Evolutionary conservation across 2,797 vertebrate species (phyloP), one percentile per base, ranked within the genome.

Genomic region (Eurystomus glaucurus): DNA sequence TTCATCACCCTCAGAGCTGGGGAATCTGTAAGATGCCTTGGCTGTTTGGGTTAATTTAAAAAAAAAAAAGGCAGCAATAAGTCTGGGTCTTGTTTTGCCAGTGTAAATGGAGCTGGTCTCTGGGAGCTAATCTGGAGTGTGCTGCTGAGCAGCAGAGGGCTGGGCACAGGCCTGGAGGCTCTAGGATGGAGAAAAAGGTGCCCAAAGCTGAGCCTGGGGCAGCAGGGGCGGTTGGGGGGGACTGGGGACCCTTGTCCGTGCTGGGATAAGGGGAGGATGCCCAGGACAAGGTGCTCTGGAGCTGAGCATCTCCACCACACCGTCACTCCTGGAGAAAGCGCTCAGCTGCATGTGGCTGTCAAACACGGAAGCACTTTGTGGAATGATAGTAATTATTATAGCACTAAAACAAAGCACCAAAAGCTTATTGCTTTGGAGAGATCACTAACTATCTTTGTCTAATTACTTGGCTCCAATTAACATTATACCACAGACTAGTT

Each of bases 381-480:
- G 91, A 96, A 91, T 60, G 84, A 46, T 58, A 78, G 93, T 52
- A 72, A 88, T 95, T 90, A 85, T 95, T 91, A 85, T 57, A 95
- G 83, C 95, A 90, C 72, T 95, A 94, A 97, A 92, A 90, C 89
- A 86, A 94, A 94, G 90, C 91, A 88, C 93, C 75, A 51, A 95
- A 78, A 94, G 96, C 94, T 93, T 85, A 85, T 83, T 95, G 94
- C 95, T 97, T 91, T 74, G 87, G 94, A 96, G 93, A 95, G 92
- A 95, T 98, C 97, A 90, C 90, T 95, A 85, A 96, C 71, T 65
- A 88, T 97, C 96, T 96, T 95, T 95, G 94, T 93, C 95, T 97
- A 95, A 97, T 97, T 97, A 97, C 95, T 97, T 96, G 93, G 92
- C 88, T 89, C 94, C 97, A 95, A 96, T 97, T 97, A 98, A 97